Evolutionary conservation across 23 tunicate genomes (phyloP), one percentile per base, ranked within the genome.

Genomic region (Halocynthia aurantium): DNA sequence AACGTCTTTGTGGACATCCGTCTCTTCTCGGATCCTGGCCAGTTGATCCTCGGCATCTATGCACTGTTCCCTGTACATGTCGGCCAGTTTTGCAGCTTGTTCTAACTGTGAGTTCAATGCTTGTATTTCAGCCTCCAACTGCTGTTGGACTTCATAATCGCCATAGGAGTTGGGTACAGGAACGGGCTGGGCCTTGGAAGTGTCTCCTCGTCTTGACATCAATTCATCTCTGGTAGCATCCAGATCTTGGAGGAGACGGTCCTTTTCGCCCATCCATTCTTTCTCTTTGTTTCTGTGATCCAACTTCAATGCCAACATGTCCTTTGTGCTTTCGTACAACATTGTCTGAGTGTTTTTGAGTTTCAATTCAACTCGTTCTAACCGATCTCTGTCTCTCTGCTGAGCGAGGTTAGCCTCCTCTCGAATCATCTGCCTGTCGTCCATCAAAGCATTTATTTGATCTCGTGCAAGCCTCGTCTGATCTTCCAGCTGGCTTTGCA

Each of bases 11-110:
- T 93, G 93, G 70, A 86, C 93, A 58, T 86, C 93, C 18, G 81
- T 80, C 75, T 93, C 93, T 63, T 93, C 98, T 22, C 93, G 69
- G 73, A 93, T 70, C 10, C 93, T 72, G 6, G 88, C 85, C 61
- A 93, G 57, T 75, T 93, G 95, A 66, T 93, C 93, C 53, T 93
- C 98, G 6, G 98, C 79, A 21, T 83, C 85, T n/a, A 93, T 90
- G 78, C 98, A 93, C 70, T 93, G 98, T 72, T 93, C 98, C 49
- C 98, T 52, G 83, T 93, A 93, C 93, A 93, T 86, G 60, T 93
- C 98, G 19, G 98, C 88, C 82, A 93, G 81, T 70, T 93, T 86
- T 52, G 80, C 98, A 0, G 98, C 98, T 79, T 93, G 98, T 7
- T 87, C 98, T 52, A 86, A 62, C 68, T 83, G 93, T 20, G 84